Evolutionary conservation across 2,888 invertebrate genomes (phyloP), one percentile per base, ranked within the genome.

Genomic region (Altica lythri): DNA sequence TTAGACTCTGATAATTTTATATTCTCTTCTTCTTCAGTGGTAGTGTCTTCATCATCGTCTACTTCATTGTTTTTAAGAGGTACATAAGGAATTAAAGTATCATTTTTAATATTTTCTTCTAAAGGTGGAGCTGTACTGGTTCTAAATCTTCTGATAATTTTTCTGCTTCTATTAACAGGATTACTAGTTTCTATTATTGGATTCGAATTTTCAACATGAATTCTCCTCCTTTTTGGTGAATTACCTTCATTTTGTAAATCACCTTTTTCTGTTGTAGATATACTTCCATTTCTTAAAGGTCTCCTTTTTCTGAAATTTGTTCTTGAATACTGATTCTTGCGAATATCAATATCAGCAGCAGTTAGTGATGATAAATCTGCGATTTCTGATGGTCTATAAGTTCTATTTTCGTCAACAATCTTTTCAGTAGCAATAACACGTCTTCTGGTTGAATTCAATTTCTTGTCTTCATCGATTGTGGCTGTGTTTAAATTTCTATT

Each of bases 331-430:
- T 63, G 42, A 4, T 63, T 66, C 54, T 63, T 62, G 2, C 64
- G 34, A 17, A 60, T 59, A 30, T 55, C 56, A 52, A 73, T 69
- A 62, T 84, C 83, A 14, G 79, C 72, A 1, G 82, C 79, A 1
- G 81, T 82, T 37, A 83, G 69, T 2, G 82, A 82, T 37, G 81
- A 75, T 10, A 81, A 65, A 68, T 83, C 83, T 54, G 81, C 79
- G n/a, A 75, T 61, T 60, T 72, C 71, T 1, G 68, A 63, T 4
- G 77, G 77, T 55, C 77, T 67, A 61, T 69, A 76, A 27, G 66
- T 69, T 40, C 76, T 61, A 35, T 66, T 61, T 3, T 66, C 59
- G 25, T 67, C 68, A 1, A 69, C 65, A 30, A 69, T 42, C 30
- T 56, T 55, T 57, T 67, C 70, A 3, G 71, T 67, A 27, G 56